A percentile compares a stretch with the other conserved stretches of the same genome.
Conservation (phyloP, 2,888 invertebrate genomes). For the Meandrusa payeni region DNA sequence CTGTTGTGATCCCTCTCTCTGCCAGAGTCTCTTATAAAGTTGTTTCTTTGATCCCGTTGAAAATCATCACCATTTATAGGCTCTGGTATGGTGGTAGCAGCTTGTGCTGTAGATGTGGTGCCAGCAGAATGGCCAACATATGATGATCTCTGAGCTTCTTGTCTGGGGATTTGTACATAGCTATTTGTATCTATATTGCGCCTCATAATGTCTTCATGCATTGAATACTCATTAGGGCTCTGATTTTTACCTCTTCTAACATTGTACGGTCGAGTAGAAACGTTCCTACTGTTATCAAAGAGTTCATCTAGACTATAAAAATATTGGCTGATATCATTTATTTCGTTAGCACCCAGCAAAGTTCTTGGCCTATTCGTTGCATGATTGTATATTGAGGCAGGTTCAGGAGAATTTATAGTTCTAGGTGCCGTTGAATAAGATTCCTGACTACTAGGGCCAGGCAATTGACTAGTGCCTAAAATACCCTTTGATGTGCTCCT, state of each 20-base stretch:
- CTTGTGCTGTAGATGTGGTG: conserved; percentile 2
- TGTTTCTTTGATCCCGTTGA: background rate
- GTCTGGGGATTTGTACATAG: conserved; percentile 1
- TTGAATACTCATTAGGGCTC: conserved; percentile 2
- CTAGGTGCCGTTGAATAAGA: background rate
- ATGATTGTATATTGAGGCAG: conserved; percentile 5
- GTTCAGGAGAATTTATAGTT: conserved; percentile 1
- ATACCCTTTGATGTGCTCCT: conserved; percentile 25
- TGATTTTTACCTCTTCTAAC: conserved; percentile 1
- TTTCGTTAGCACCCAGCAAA: too few species aligned
- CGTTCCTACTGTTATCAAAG: too few species aligned
- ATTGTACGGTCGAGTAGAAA: too few species aligned
- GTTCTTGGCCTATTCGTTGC: too few species aligned
- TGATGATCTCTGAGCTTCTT: conserved; percentile 1
- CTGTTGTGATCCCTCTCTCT: conserved; percentile 3
- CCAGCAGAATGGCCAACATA: background rate
- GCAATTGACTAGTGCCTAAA: conserved; percentile 33
- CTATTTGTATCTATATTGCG: conserved; percentile 1
- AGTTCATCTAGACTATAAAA: too few species aligned
- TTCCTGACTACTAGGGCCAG: conserved; percentile 33
- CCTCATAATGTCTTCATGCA: background rate
- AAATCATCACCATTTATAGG: background rate
- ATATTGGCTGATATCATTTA: too few species aligned
- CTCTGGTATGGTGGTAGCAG: background rate
- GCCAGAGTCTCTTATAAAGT: background rate